Evolutionary conservation across 2,113 vertebrate species (phyloP), one percentile per base, ranked within the genome.

Genomic region (Anthoscopus minutus): DNA sequence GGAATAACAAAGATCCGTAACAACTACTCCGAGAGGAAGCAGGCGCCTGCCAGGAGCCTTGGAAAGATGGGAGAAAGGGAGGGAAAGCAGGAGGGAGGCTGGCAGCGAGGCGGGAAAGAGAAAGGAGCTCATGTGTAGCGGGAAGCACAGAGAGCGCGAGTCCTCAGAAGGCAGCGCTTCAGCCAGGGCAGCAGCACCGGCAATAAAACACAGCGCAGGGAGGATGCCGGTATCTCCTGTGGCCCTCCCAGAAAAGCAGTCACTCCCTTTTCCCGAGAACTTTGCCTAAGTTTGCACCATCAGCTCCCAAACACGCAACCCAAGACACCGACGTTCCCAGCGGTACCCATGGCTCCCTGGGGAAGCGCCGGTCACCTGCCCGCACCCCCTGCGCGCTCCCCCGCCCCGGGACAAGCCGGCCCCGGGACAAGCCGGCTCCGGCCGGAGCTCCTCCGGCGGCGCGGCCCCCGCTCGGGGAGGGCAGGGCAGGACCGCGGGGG

Each of bases 311-410:
- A 72, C 1, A 6, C 16, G 15, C 7, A 30, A 3, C 27, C 13
- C 27, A 4, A n/a, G 48, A 64, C 0, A 51, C 5, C 1, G 44
- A 25, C 37, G 45, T 6, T 6, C 3, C 6, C 23, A 25, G 51
- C 3, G 60, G 50, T 13, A 58, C 24, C 44, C 45, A 1, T 7
- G 23, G 65, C 54, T 48, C 53, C 44, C 38, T 61, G 31, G 65
- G 37, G 67, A 17, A 70, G 56, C 12, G 22, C 38, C 22, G 16
- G 10, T 19, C 18, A 72, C 83, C 91, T 48, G 81, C 70, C 2
- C 54, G 33, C 19, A 2, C 13, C 40, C 40, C 31, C 22, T 23
- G 37, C 66, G 14, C 35, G 31, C 71, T 69, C 15, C 47, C 50
- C 89, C 28, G 82, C 64, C 18, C 4, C 37, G 13, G 9, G 73